Base-by-base conservation (phyloP, 2,113 vertebrate species). In the Furnarius figulus region DNA sequence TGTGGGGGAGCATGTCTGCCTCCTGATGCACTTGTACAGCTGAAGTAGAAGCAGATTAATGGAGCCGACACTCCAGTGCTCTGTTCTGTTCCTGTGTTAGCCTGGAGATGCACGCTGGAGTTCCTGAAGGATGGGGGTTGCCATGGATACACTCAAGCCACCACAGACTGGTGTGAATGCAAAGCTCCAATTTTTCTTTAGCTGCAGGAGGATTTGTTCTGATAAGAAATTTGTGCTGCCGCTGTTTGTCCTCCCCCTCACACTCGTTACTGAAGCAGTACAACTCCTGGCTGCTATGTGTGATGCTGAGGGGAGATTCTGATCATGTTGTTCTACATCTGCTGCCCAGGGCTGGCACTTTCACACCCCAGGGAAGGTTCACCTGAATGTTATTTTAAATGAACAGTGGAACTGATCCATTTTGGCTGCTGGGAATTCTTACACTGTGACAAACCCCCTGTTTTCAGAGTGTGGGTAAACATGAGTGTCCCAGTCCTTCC, bases 111-210 rank as follows among this genome's bases (percentile, higher is more conserved):
- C 91, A 81, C 93, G 59, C 93, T 79, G 94, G 86, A 93, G 85
- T 84, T 93, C 96, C 95, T 92, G 94, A 89, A 85, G 96, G 96
- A 97, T 97, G 59, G 89, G 71, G 58, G 98, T 98, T 98, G 76
- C 98, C 98, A 98, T 98, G 98, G 98, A 96, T 91, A 98, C 98
- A 80, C 94, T 96, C 85, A 97, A 97, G 86, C 73, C 84, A 87
- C 76, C 77, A 67, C 58, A 74, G 95, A 87, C 89, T 82, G 74
- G 35, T 79, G 77, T 84, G 87, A 90, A 58, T 89, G 95, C 73
- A 87, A 58, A 65, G 85, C 66, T 56, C 93, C 95, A 33, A 42
- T 80, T 96, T 96, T 84, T 71, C 85, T 63, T 95, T 89, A 77
- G 31, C 87, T 89, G 89, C 83, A 53, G 90, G 44, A 95, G 70